Base-by-base conservation (phyloP, 2,888 invertebrate genomes). In the Phrixothrix hirtus region DNA sequence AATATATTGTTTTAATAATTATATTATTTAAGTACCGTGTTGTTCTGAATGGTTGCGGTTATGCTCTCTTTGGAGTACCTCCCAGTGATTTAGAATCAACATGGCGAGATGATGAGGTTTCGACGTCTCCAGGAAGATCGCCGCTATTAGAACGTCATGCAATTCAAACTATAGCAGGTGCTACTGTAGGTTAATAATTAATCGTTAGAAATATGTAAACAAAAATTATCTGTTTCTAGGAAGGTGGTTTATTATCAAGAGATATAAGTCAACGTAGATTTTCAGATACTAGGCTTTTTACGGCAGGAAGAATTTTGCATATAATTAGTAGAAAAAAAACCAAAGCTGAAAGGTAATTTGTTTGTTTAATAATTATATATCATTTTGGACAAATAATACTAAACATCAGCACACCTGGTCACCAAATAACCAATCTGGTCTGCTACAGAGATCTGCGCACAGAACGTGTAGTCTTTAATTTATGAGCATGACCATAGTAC, bases 291-390 rank as follows among this genome's bases (percentile, higher is more conserved):
- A 79, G 85, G 52, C 80, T 92, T 16, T 92, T 84, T 71, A 86
- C 88, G 1, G 88, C 89, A 1, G 94, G 94, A 2, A 82, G 86
- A 59, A 88, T 93, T 63, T 77, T 94, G 48, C 92, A 92, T 68
- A 83, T 93, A 44, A 82, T 83, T 14, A 81, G 83, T 56, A 82
- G 85, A 67, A 87, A 88, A 76, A 84, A 83, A 75, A 81, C 83
- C 72, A 83, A 83, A 60, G 80, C 82, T 45, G 84, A 84, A 70
- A 83, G 82, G 85, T 84, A 70, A 74, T n/a, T n/a, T n/a, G n/a
- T n/a, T n/a, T n/a, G n/a, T n/a, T n/a, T n/a, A n/a, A n/a, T n/a
- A n/a, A n/a, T n/a, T n/a, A n/a, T n/a, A n/a, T n/a, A n/a, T n/a
- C n/a, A n/a, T n/a, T n/a, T n/a, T n/a, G n/a, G n/a, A n/a, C n/a